A percentile compares a stretch with the other conserved stretches of the same genome.
Evolutionary conservation across 1,140 invertebrate species (phyloP).

Genomic region (Apocrypta bakeri): DNA sequence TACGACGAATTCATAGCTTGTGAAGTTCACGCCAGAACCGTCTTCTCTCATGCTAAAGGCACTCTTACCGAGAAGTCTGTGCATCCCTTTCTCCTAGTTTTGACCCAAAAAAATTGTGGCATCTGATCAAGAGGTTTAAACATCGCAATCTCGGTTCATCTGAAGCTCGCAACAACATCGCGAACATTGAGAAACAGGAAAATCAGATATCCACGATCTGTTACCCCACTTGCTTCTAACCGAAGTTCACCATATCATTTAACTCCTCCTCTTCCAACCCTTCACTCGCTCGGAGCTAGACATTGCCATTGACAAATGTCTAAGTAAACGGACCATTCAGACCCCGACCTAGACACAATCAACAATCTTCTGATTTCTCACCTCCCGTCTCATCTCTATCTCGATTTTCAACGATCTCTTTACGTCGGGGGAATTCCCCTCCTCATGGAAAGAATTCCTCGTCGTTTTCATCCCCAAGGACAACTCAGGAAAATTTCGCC

Average conservation of each 20-base stretch:
- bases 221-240: neutral
- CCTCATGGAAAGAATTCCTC: slow-evolving; percentile 41
- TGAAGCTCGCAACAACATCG: neutral
- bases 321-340: neutral
- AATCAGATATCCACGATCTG: neutral
- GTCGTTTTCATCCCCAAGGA: slow-evolving; percentile 45
- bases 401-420: slow-evolving; percentile 5
- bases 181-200: slow-evolving; percentile 9
- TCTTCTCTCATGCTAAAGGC: neutral
- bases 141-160: neutral
- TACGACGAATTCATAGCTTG: neutral
- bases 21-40: neutral
- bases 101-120: neutral
- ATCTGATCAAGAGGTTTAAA: neutral
- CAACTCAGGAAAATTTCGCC: slow-evolving; percentile 46
- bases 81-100: neutral
- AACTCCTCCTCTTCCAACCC: neutral
- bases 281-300: neutral
- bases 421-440: neutral
- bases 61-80: neutral
- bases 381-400: neutral
- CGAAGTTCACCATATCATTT: neutral
- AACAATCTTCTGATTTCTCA: neutral
- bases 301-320: neutral
- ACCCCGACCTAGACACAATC: slow-evolving; percentile 8